These are phyloP conservation scores for Latrodectus elegans DNA, from an alignment of 2,888 invertebrate species.

Conservation along the genomic window DNA sequence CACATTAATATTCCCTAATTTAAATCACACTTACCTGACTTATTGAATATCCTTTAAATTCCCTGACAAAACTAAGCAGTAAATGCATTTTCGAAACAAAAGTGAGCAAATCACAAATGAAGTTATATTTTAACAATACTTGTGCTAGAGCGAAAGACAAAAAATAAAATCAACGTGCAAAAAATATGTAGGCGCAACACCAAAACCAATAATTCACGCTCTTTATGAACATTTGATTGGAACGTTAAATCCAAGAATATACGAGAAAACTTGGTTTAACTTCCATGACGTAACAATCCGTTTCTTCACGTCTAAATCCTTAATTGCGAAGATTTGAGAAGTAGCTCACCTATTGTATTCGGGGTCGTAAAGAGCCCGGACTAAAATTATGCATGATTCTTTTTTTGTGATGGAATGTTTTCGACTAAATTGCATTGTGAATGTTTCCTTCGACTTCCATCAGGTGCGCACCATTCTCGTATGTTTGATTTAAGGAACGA, in stretches of 20 bases:
- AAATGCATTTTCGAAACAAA: no score
- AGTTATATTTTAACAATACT: no score
- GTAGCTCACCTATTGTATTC: conserved; percentile 51
- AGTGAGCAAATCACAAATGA: no score
- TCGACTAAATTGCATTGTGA: conserved; percentile 8
- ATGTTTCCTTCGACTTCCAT: conserved; percentile 6
- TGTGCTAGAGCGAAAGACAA: no score
- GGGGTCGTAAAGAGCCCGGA: conserved; percentile 22
- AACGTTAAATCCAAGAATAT: conserved; percentile 26
- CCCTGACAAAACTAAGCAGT: no score
- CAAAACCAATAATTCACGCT: conserved; percentile 43
- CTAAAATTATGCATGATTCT: conserved; percentile 39
- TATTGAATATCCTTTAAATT: no score
- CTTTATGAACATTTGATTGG: conserved; percentile 16
- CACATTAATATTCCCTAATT: no score
- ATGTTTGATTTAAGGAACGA: conserved; percentile 48
- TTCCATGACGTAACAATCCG: conserved; percentile 42
- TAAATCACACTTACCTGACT: no score
- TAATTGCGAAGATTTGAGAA: conserved; percentile 54
- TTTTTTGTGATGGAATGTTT: conserved; percentile 43
- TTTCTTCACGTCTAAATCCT: conserved; percentile 30
- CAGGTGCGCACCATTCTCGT: conserved; percentile 5
- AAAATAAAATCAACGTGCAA: no score
- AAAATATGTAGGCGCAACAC: conserved; percentile 2
- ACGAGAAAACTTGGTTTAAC: conserved; percentile 27